A percentile compares a stretch with the other conserved stretches of the same genome.
phyloP scores from a whole-genome alignment of 2,888 invertebrate genomes.

The Agrenia bidenticulata region DNA sequence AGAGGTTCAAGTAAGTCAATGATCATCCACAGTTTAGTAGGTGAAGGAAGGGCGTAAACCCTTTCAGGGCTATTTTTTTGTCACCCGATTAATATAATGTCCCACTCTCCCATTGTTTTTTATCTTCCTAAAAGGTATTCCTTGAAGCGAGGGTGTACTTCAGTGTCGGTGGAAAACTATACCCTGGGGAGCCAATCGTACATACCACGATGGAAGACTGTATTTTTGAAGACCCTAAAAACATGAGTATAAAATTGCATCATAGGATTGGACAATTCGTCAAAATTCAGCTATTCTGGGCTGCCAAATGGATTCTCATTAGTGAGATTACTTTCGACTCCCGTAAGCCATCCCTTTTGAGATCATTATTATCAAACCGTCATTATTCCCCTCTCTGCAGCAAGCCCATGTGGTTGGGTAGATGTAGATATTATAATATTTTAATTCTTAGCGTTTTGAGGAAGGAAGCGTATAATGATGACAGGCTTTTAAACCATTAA shows the following conservation, averaged over 20 bases:
- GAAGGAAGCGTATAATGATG: too few relatives aligned
- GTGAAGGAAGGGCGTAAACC: constrained; percentile 55
- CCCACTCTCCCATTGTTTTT: constrained; percentile 22
- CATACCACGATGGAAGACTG: constrained; percentile 69
- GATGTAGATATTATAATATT: too few relatives aligned
- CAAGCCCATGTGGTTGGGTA: neutral
- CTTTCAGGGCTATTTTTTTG: too few relatives aligned
- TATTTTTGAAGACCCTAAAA: constrained; percentile 76
- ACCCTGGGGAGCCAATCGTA: constrained; percentile 73
- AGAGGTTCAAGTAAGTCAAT: constrained; percentile 71
- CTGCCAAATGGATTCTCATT: constrained; percentile 82
- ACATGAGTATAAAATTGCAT: constrained; percentile 78
- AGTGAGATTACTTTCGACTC: constrained; percentile 87
- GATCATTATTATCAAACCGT: neutral
- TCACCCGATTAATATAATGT: neutral
- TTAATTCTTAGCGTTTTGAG: too few relatives aligned
- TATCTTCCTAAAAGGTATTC: constrained; percentile 66
- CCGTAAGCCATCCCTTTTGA: constrained; percentile 59
- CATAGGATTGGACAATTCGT: constrained; percentile 79
- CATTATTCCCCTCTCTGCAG: neutral
- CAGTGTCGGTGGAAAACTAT: constrained; percentile 77
- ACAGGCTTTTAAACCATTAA: too few relatives aligned
- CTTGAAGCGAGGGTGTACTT: constrained; percentile 76
- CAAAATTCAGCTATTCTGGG: constrained; percentile 74
- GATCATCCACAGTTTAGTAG: neutral